Evolutionary conservation across 2,797 vertebrate species (phyloP).

Genomic region (Borostomias antarcticus): DNA sequence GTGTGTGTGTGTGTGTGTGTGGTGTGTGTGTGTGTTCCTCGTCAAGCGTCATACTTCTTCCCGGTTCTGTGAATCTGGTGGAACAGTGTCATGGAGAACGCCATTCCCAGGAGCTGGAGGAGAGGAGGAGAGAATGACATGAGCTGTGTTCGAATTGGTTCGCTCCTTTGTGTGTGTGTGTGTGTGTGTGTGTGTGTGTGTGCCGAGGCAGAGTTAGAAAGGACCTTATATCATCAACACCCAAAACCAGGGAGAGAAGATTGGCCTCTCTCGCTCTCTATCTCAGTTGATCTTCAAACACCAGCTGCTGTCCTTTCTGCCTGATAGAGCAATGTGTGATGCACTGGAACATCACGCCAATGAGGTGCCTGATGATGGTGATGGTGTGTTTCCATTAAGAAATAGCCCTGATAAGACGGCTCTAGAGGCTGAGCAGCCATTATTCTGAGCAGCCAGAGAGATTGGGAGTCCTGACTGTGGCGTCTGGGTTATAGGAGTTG

Average conservation of each 20-base stretch:
- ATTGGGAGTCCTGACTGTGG: no score
- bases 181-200: not conserved
- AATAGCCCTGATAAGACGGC: conserved; percentile 1
- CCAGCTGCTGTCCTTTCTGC: conserved; percentile 45
- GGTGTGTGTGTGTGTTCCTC: not conserved
- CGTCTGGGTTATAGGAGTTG: no score
- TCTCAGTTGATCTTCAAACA: not conserved
- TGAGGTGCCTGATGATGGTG: conserved; percentile 69
- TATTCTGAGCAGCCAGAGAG: conserved; percentile 58
- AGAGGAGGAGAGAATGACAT: conserved; percentile 51
- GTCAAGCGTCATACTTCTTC: conserved; percentile 96
- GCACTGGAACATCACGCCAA: conserved; percentile 57
- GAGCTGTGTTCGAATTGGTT: not conserved
- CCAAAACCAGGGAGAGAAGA: not conserved
- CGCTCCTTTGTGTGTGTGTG: not conserved
- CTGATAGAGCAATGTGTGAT: conserved; percentile 48
- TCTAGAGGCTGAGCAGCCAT: no score
- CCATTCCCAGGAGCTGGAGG: conserved; percentile 97
- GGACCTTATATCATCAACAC: not conserved
- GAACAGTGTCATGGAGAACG: conserved; percentile 97
- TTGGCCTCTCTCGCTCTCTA: not conserved
- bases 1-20: not conserved
- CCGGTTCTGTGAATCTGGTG: conserved; percentile 97
- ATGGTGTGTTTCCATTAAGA: conserved; percentile 76
- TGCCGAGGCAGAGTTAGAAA: not conserved